Evolutionary conservation across 2,888 invertebrate species (phyloP), one percentile per base, ranked within the genome.

Genomic region (Polydrusus cervinus): DNA sequence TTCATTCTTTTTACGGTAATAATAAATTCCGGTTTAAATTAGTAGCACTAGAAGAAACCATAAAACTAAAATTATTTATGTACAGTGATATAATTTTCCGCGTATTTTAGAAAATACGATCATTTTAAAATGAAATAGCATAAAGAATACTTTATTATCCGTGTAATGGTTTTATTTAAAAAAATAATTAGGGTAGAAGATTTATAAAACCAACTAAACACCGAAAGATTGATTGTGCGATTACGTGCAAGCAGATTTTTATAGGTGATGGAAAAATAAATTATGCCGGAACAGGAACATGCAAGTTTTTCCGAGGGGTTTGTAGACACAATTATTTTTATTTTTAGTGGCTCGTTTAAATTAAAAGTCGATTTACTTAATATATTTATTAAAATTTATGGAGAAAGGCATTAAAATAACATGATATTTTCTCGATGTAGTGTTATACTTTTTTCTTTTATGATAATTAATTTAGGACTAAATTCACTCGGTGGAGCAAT

Each of bases 201-300:
- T 20, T 51, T 51, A 51, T 51, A 51, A 51, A 51, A 20, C 20
- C 18, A 51, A 20, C 51, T 51, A 51, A 51, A 5, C 11, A 51
- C 14, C 9, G 11, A 11, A 51, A 51, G 51, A 51, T 51, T 51
- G 51, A 51, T 51, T 18, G 20, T 20, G 20, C 51, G 51, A 51
- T 51, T 51, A 51, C 51, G 51, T 51, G 51, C 51, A 5, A 7
- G 11, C 20, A 20, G 13, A 11, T 20, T 51, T 51, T 51, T 51
- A 51, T 51, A 51, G 51, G 51, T 20, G 51, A 51, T 51, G 51
- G 51, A 20, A 20, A 20, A 51, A 51, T 20, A 51, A 51, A 51
- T 51, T 51, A 8, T 51, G 11, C 51, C 18, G 18, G n/a, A 51
- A 51, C 13, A 10, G 20, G 13, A 51, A 51, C 51, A 51, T 51